These are phyloP conservation scores for Oreonectes daqikongensis DNA, from an alignment of 2,797 vertebrate species.

Conservation along the genomic window DNA sequence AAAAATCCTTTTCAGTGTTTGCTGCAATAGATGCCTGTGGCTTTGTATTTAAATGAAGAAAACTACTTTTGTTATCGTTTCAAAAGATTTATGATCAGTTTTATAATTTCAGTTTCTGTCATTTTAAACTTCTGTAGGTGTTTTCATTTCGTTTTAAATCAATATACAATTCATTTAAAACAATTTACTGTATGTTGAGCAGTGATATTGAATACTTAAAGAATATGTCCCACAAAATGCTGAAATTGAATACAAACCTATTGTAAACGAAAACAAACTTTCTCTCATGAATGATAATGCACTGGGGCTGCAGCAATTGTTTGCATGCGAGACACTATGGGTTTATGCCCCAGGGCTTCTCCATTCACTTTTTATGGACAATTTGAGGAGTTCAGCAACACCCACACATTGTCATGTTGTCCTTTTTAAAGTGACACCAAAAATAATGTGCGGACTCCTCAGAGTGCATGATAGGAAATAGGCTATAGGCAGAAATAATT, in stretches of 20 bases:
- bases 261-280: constrained; percentile 47
- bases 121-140: background rate
- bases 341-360: constrained; percentile 38
- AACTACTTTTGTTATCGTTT: background rate
- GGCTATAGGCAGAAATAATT: constrained; percentile 14
- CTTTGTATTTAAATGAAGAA: constrained; percentile 3
- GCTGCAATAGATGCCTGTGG: background rate
- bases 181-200: background rate
- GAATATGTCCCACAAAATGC: constrained; percentile 38
- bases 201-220: background rate
- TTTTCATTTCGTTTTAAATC: background rate
- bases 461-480: constrained; percentile 10
- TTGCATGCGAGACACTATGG: constrained; percentile 21
- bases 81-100: background rate
- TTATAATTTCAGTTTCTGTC: background rate
- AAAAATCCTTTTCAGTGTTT: constrained; percentile 21
- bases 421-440: constrained; percentile 37
- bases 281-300: constrained; percentile 37
- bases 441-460: constrained; percentile 1
- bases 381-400: constrained; percentile 29
- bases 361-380: constrained; percentile 31
- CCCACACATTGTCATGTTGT: constrained; percentile 32
- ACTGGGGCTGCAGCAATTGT: constrained; percentile 13
- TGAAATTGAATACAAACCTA: constrained; percentile 42
- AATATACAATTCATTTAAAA: background rate